Evolutionary conservation across 2,888 invertebrate genomes (phyloP), one percentile per base, ranked within the genome.

Genomic region (Anorthoa munda): DNA sequence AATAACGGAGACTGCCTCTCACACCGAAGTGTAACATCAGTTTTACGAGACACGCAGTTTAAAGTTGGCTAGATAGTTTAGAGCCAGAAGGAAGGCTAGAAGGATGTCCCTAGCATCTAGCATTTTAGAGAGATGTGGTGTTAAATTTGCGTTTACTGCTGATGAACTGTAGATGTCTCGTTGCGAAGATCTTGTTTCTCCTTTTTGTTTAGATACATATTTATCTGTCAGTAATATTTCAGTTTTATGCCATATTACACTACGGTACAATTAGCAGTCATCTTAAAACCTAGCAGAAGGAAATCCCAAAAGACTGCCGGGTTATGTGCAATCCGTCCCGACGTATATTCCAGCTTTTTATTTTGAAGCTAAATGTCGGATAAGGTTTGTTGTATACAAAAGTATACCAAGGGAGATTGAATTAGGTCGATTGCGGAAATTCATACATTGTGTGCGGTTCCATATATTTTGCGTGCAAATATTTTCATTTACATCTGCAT

Each of bases 291-390:
- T 80, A 86, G 87, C 85, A 82, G 85, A 86, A 85, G 88, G 88
- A 92, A 93, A 93, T 93, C 93, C 92, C 92, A 88, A 92, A 91
- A 92, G 92, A 92, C 92, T 91, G 89, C 85, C 85, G 91, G 92
- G 92, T 90, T 92, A 90, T 91, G 84, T 92, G 92, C 93, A 93
- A 93, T 93, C 91, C 93, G 90, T 92, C 90, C 89, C 86, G 77
- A 83, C 89, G 88, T 90, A 90, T 89, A 89, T 88, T 87, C 81
- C 86, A 78, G 89, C 87, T 91, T 93, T 93, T 93, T 92, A 91
- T 92, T 93, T 90, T 89, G 88, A 87, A 90, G 90, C 91, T 92
- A 92, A 92, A 92, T 90, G 90, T 90, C 83, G 89, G 87, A 90
- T 90, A 87, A 84, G 85, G 87, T 89, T 87, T 87, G 67, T 72